phyloP scores from a whole-genome alignment of 2,888 invertebrate species.

The Aphidoletes aphidimyza region DNA sequence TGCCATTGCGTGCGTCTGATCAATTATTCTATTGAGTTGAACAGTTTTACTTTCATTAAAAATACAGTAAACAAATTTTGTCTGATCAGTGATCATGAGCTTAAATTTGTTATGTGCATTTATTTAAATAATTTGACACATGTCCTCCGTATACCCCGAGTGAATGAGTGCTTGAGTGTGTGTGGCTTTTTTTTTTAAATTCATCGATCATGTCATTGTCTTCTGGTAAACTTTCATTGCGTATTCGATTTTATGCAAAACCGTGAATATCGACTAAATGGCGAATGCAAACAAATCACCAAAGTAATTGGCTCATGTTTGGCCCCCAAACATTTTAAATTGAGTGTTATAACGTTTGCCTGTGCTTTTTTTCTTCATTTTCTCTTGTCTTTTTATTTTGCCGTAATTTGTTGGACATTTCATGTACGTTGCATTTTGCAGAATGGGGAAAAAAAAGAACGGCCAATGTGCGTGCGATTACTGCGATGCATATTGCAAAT shows the following conservation, averaged over 20 bases:
- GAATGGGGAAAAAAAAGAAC: background rate
- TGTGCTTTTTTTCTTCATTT: background rate
- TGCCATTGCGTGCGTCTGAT: too few species aligned
- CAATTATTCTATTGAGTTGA: too few species aligned
- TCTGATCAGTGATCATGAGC: slow-evolving; percentile 18
- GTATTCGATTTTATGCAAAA: background rate
- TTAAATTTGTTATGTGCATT: slow-evolving; percentile 12
- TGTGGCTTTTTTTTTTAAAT: background rate
- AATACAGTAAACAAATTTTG: background rate
- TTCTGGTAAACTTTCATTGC: slow-evolving; percentile 15
- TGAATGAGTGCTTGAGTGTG: too few species aligned
- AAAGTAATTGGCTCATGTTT: slow-evolving; percentile 39
- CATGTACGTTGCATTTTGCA: background rate
- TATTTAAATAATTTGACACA: slow-evolving; percentile 20
- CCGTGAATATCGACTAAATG: background rate
- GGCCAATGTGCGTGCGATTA: background rate
- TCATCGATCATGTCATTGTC: slow-evolving; percentile 19
- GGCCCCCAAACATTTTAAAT: slow-evolving; percentile 18
- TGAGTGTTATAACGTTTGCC: background rate
- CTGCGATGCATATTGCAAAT: background rate
- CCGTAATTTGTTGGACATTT: background rate
- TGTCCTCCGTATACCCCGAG: background rate
- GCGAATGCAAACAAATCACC: slow-evolving; percentile 34
- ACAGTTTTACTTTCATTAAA: too few species aligned
- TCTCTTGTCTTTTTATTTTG: too few species aligned